phyloP scores from a whole-genome alignment of 2,797 vertebrate species.

The Danio kyathit region DNA sequence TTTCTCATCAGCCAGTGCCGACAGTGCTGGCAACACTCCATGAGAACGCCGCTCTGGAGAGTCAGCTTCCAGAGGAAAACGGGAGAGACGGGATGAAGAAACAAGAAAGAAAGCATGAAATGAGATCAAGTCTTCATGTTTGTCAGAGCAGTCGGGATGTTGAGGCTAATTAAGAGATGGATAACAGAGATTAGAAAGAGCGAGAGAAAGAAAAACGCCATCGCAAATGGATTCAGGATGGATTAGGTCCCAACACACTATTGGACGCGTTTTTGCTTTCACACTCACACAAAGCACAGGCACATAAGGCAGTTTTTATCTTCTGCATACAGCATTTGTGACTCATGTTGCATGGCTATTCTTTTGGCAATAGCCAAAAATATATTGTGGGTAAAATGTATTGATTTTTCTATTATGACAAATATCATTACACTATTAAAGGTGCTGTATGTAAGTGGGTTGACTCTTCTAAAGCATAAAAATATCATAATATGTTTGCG shows the following conservation, averaged over 20 bases:
- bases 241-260: constrained; percentile 31
- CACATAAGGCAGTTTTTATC: background rate
- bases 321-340: background rate
- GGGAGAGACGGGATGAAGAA: constrained; percentile 29
- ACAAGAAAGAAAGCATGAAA: constrained; percentile 44
- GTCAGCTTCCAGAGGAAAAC: constrained; percentile 8
- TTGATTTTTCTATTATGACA: too few relatives aligned
- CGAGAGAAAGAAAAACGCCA: constrained; percentile 22
- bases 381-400: too few relatives aligned
- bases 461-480: too few relatives aligned
- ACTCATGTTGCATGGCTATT: too few relatives aligned
- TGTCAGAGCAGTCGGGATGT: constrained; percentile 35
- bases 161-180: constrained; percentile 47
- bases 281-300: background rate
- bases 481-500: too few relatives aligned
- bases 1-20: constrained; percentile 43
- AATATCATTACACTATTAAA: too few relatives aligned
- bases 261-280: background rate
- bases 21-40: constrained; percentile 39
- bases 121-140: constrained; percentile 39
- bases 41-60: constrained; percentile 30
- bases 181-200: constrained; percentile 47
- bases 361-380: too few relatives aligned
- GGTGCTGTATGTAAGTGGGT: too few relatives aligned
- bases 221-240: constrained; percentile 32